Percentiles rank a stretch among this genome's conserved stretches.
Conservation (phyloP, 2,113 vertebrate genomes). For the Cyanistes caeruleus region DNA sequence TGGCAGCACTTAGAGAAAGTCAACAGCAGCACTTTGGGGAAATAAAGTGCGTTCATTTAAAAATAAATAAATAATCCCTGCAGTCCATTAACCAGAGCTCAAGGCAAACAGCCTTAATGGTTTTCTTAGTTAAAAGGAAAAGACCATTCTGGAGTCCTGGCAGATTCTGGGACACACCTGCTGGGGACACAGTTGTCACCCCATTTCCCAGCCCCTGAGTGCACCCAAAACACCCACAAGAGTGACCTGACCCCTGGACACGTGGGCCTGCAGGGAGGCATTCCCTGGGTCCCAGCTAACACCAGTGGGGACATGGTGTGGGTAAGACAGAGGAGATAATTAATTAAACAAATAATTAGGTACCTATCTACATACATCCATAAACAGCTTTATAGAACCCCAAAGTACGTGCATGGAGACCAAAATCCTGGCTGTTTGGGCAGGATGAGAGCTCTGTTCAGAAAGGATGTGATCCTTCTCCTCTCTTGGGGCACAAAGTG, state of each 20-base stretch:
- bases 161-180: neutral
- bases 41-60: constrained; percentile 51
- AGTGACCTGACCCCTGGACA: neutral
- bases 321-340: neutral
- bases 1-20: constrained; percentile 49
- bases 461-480: neutral
- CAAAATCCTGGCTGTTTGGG: neutral
- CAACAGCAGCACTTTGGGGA: constrained; percentile 58
- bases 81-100: constrained; percentile 61
- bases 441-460: accelerated
- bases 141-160: neutral
- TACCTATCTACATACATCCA: accelerated
- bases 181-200: neutral
- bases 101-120: constrained; percentile 41
- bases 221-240: accelerated
- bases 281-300: accelerated
- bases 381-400: too few species aligned
- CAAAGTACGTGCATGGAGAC: accelerated
- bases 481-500: accelerated
- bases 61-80: constrained; percentile 55
- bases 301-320: accelerated
- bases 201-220: accelerated
- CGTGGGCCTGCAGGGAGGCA: accelerated
- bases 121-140: constrained; percentile 56
- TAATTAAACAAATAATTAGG: neutral